Conservation (phyloP, 2,113 vertebrate genomes). For the Dicerorhinus sumatrensis region DNA sequence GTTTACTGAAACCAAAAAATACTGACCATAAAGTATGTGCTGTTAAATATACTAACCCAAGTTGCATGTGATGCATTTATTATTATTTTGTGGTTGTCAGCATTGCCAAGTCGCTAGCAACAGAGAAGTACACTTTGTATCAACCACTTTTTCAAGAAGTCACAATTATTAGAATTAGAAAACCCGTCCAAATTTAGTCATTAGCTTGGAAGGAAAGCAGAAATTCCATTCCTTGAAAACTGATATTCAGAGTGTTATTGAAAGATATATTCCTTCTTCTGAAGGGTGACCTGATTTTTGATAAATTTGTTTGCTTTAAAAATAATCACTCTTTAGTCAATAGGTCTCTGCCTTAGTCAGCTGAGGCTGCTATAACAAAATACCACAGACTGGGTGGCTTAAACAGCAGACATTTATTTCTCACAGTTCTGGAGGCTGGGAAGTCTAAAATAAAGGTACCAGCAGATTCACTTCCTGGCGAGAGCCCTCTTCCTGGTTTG, state of each 20-base stretch:
- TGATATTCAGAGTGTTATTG: neutral
- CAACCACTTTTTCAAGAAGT: neutral
- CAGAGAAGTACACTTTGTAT: neutral
- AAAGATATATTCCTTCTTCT: neutral
- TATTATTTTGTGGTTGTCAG: neutral
- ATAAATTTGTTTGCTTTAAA: neutral
- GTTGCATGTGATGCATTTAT: neutral
- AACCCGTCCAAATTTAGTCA: neutral
- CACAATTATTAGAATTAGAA: neutral
- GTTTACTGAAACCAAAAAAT: conserved; percentile 30
- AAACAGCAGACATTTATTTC: neutral
- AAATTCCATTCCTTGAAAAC: neutral
- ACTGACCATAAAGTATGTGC: neutral
- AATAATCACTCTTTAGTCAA: neutral
- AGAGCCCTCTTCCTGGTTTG: neutral
- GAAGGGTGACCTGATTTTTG: neutral
- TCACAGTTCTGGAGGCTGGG: neutral
- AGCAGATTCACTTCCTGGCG: neutral
- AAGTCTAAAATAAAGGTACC: neutral
- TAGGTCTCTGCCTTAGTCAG: neutral
- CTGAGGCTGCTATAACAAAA: neutral
- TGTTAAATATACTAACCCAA: neutral
- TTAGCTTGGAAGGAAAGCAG: neutral
- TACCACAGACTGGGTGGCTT: neutral
- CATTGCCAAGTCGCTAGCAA: neutral